Conservation (phyloP, 1,140 invertebrate genomes). For the Oscheius sp. region DNA sequence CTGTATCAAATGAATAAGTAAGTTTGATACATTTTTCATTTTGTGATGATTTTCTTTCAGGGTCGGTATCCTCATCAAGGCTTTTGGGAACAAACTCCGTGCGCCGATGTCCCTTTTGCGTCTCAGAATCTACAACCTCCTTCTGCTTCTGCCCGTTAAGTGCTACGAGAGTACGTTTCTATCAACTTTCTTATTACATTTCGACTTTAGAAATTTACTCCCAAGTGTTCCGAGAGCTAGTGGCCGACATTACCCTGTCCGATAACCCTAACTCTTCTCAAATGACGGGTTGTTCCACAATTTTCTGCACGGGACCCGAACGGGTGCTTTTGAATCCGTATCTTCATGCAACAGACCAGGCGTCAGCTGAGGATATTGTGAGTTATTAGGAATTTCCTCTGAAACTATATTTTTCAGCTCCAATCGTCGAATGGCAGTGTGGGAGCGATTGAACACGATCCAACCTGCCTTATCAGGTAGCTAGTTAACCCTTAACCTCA, state of each 20-base stretch:
- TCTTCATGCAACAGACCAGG: constrained; percentile 87
- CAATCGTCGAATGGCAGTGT: background rate
- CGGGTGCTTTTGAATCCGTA: constrained; percentile 64
- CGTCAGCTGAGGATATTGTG: constrained; percentile 94
- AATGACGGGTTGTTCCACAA: constrained; percentile 82
- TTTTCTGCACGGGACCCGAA: constrained; percentile 78
- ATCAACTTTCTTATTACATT: background rate
- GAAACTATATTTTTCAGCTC: constrained; percentile 2
- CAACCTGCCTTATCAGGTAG: constrained; percentile 23
- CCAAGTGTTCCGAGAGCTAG: constrained; percentile 71
- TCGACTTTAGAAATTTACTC: constrained; percentile 56
- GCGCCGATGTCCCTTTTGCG: constrained; percentile 46
- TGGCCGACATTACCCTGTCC: constrained; percentile 90
- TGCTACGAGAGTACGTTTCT: constrained; percentile 11
- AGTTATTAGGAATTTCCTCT: constrained; percentile 1
- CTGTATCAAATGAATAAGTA: too few relatives aligned
- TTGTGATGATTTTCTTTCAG: constrained; percentile 23
- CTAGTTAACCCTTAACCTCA: too few relatives aligned
- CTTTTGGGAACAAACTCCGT: constrained; percentile 48
- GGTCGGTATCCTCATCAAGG: constrained; percentile 41
- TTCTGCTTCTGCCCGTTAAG: constrained; percentile 18
- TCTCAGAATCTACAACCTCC: constrained; percentile 50
- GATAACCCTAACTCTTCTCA: constrained; percentile 92
- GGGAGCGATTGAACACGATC: constrained; percentile 23
- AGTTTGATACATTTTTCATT: constrained; percentile 8